These are phyloP conservation scores for Unio pictorum DNA, from an alignment of 2,888 invertebrate species.

Conservation along the genomic window DNA sequence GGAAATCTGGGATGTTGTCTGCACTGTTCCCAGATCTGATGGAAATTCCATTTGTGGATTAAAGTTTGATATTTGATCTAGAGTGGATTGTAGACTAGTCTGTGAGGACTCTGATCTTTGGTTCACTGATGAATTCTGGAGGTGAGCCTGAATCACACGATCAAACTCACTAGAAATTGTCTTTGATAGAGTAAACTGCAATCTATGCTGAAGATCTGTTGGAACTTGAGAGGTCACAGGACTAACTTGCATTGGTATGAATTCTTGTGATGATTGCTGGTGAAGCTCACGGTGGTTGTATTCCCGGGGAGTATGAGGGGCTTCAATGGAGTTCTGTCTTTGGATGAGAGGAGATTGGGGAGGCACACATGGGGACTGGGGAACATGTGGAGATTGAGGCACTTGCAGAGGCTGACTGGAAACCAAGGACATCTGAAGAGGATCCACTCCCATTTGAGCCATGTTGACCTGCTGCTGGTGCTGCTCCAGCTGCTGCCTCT, in stretches of 20 bases:
- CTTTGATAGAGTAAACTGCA: too few species aligned
- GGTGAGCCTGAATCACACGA: too few species aligned
- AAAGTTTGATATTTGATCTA: slow-evolving; percentile 23
- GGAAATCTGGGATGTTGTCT: slow-evolving; percentile 3
- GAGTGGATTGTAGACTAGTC: slow-evolving; percentile 41
- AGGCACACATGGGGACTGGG: slow-evolving; percentile 25
- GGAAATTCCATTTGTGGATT: background rate
- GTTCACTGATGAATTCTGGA: slow-evolving; percentile 5
- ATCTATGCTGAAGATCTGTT: too few species aligned
- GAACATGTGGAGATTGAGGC: slow-evolving; percentile 31
- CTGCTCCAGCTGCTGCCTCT: slow-evolving; percentile 36
- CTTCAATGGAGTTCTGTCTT: slow-evolving; percentile 37
- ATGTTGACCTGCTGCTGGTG: slow-evolving; percentile 36
- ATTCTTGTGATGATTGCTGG: slow-evolving; percentile 12
- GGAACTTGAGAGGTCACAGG: too few species aligned
- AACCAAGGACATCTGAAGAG: slow-evolving; percentile 18
- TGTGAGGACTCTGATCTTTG: slow-evolving; percentile 24
- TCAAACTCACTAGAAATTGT: too few species aligned
- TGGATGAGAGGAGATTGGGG: slow-evolving; percentile 32
- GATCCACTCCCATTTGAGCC: slow-evolving; percentile 23
- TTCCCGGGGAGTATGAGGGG: slow-evolving; percentile 23
- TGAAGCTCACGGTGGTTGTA: slow-evolving; percentile 7
- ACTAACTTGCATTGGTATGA: background rate
- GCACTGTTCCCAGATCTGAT: too few species aligned
- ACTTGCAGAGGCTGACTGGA: slow-evolving; percentile 21